phyloP scores from a whole-genome alignment of 1,140 invertebrate species.

The Neodiprion virginianus region DNA sequence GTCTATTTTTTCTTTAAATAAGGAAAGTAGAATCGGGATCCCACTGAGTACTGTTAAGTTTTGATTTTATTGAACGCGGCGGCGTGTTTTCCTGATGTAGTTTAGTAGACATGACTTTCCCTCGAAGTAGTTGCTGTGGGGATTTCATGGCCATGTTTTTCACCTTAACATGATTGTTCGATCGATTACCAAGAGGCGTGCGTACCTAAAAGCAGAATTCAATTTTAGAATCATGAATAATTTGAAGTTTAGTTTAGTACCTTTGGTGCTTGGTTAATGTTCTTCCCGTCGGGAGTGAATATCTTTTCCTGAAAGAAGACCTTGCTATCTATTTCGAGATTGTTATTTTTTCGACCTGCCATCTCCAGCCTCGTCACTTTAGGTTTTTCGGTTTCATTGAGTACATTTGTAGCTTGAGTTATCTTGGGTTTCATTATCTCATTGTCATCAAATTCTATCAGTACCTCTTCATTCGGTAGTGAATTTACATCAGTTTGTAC shows the following conservation, averaged over 20 bases:
- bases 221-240: background rate
- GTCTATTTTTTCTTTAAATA: conserved; percentile 39
- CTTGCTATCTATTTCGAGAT: conserved; percentile 27
- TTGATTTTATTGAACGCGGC: conserved; percentile 38
- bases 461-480: conserved; percentile 32
- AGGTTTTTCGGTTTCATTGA: conserved; percentile 17
- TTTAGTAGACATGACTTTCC: conserved; percentile 33
- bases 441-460: conserved; percentile 44
- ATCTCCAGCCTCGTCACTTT: conserved; percentile 16
- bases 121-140: conserved; percentile 38
- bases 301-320: conserved; percentile 23
- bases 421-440: conserved; percentile 8
- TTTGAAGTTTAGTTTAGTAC: conserved; percentile 22
- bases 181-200: conserved; percentile 51
- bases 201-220: conserved; percentile 39
- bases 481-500: background rate
- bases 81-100: conserved; percentile 52
- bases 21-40: conserved; percentile 49
- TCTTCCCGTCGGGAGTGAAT: conserved; percentile 29
- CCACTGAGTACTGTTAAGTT: conserved; percentile 43
- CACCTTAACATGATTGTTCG: conserved; percentile 40
- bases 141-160: conserved; percentile 33
- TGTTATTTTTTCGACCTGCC: conserved; percentile 24
- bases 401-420: background rate
- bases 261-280: conserved; percentile 25